Percentiles rank a stretch among this genome's conserved stretches.
Evolutionary conservation across 2,888 invertebrate genomes (phyloP).

Genomic region (Cyclophora albipunctata): DNA sequence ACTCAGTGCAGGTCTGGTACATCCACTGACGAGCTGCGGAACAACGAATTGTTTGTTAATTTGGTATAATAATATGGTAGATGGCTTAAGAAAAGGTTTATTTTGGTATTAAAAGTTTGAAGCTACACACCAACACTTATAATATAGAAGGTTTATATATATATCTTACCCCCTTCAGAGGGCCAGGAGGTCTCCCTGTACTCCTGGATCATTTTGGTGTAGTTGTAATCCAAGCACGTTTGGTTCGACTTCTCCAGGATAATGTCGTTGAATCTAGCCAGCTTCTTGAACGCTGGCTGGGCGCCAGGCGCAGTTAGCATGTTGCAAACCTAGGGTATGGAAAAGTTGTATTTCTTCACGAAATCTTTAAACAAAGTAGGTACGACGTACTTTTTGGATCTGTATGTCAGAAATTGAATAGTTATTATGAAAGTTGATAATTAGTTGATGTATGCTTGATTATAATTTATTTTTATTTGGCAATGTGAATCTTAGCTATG

Average conservation of each 20-base stretch:
- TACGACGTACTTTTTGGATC: too few species aligned
- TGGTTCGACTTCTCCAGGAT: slow-evolving; percentile 79
- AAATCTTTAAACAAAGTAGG: too few species aligned
- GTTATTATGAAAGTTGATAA: too few species aligned
- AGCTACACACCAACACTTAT: too few species aligned
- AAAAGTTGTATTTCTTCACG: too few species aligned
- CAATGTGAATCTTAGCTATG: too few species aligned
- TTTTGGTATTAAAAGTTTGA: too few species aligned
- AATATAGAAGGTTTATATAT: background rate
- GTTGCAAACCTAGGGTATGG: slow-evolving; percentile 77
- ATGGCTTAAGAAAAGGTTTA: too few species aligned
- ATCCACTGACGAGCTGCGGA: slow-evolving; percentile 87
- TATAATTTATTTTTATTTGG: too few species aligned
- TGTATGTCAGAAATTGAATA: too few species aligned
- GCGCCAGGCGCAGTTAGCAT: slow-evolving; percentile 80
- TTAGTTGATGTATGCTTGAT: too few species aligned
- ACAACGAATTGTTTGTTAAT: background rate
- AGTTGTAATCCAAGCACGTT: slow-evolving; percentile 89
- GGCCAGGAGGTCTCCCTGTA: slow-evolving; percentile 81
- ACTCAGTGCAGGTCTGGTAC: slow-evolving; percentile 97
- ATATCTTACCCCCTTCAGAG: slow-evolving; percentile 75
- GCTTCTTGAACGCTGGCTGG: slow-evolving; percentile 77
- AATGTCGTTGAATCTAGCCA: slow-evolving; percentile 83
- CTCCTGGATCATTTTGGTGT: slow-evolving; percentile 82
- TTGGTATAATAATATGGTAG: too few species aligned